A percentile compares a stretch with the other conserved stretches of the same genome.
Evolutionary conservation across 2,113 vertebrate species (phyloP).

Genomic region (Neodon shergylaensis): DNA sequence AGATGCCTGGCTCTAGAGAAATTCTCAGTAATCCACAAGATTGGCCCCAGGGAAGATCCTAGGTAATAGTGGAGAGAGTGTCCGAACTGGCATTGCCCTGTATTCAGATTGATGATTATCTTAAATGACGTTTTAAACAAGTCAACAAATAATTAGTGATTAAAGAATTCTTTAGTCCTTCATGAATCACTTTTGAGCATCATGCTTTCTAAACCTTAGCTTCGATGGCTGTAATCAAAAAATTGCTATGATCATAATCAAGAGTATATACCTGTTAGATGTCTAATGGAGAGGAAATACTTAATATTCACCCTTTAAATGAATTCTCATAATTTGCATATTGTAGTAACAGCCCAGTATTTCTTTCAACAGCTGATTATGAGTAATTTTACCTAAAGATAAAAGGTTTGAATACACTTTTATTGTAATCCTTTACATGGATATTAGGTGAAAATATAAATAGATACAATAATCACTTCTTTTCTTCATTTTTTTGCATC

Average conservation of each 20-base stretch:
- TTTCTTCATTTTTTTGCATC: not conserved
- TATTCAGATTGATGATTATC: too few relatives aligned
- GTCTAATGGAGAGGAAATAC: slow-evolving; percentile 20
- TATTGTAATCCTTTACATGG: slow-evolving; percentile 16
- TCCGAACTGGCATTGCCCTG: too few relatives aligned
- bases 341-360: not conserved
- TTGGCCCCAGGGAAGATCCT: too few relatives aligned
- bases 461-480: not conserved
- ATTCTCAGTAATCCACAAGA: too few relatives aligned
- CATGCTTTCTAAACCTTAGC: slow-evolving; percentile 64
- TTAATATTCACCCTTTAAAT: not conserved
- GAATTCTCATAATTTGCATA: not conserved
- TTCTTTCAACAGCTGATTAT: slow-evolving; percentile 10
- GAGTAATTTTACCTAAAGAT: not conserved
- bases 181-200: slow-evolving; percentile 63
- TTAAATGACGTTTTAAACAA: slow-evolving; percentile 64
- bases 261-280: slow-evolving; percentile 25
- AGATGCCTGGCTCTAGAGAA: too few relatives aligned
- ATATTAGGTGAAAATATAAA: not conserved
- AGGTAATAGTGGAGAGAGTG: too few relatives aligned
- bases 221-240: slow-evolving; percentile 54
- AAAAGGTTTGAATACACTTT: not conserved
- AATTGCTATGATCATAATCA: slow-evolving; percentile 36
- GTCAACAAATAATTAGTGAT: slow-evolving; percentile 69
- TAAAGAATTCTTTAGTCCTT: slow-evolving; percentile 64